Base-by-base conservation (phyloP, 2,888 invertebrate species). In the Coleophora deauratella region DNA sequence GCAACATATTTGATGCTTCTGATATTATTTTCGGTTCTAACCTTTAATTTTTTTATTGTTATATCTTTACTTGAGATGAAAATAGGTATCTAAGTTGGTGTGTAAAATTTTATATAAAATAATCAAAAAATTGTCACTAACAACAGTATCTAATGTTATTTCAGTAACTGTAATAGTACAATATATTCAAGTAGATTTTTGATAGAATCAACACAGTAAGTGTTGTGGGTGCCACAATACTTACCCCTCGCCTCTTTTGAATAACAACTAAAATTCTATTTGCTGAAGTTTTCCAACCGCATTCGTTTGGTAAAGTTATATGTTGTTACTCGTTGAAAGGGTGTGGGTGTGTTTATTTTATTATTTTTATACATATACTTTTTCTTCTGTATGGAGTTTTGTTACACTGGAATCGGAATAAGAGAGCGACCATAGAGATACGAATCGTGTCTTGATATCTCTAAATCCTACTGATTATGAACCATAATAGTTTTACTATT, bases 151-250 rank as follows among this genome's bases (percentile, higher is more conserved):
- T 37, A 57, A 53, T 47, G 2, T 38, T 6, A 1, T 7, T n/a
- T 42, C 62, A 43, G 45, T 52, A 21, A 66, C 48, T 45, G 35
- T 32, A 59, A 64, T 28, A 42, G n/a, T n/a, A n/a, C n/a, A n/a
- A 10, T 40, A 50, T 57, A 64, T 57, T 63, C 59, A 58, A 77
- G 74, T 72, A 74, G 75, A 75, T 79, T 76, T 79, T 72, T 77
- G 80, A 81, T 81, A 81, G 77, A 82, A 80, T 80, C 81, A 79
- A 79, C 80, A 80, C 64, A 53, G 68, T 62, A 74, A 76, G 78
- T 66, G 74, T 69, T 75, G 74, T 68, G 65, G 64, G 59, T 69
- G 69, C 75, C 70, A 75, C 78, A 80, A 81, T 80, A 78, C 69
- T 66, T n/a, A 66, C 72, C 76, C 70, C 67, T 66, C 69, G 66